Base-by-base conservation (phyloP, 2,888 invertebrate genomes). In the Pammene aurita region DNA sequence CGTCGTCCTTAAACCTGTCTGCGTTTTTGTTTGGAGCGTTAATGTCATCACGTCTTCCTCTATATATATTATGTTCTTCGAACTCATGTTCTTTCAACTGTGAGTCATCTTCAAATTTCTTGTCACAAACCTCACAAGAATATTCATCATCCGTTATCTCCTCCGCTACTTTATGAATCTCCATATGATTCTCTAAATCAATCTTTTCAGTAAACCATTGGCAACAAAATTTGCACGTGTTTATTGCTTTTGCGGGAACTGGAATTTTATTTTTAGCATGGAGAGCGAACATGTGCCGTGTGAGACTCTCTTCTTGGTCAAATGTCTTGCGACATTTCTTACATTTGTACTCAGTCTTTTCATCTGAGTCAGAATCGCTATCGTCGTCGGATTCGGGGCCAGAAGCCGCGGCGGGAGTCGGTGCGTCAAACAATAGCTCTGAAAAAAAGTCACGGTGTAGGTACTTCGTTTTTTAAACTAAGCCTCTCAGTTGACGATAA, bases 361-460 rank as follows among this genome's bases (percentile, higher is more conserved):
- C 50, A 26, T 34, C 14, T 13, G 54, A 1, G 7, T 54, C 54
- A 5, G 26, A 7, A 54, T 54, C 54, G 54, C 54, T 54, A 54
- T 34, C 13, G 34, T 54, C 54, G 13, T 34, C 54, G 54, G 54
- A 34, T 34, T 54, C 54, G 9, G 54, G 54, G 9, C 16, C n/a
- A 54, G 54, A 54, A n/a, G 54, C 54, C 54, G 54, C 54, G 9
- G 54, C 13, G 7, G 54, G 54, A 7, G 54, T 54, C n/a, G 54
- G 54, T 7, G 34, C n/a, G n/a, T 54, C 54, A 54, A 54, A 54
- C 54, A 54, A 54, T 34, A 54, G n/a, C 7, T 54, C 54, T 54
- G 54, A 54, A 54, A 54, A 54, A 54, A 54, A 54, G 54, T 54
- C 34, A 54, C 34, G 34, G n/a, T 54, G 54, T 34, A 54, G 54